Conservation (phyloP, 2,113 vertebrate genomes). For the Spea bombifrons region DNA sequence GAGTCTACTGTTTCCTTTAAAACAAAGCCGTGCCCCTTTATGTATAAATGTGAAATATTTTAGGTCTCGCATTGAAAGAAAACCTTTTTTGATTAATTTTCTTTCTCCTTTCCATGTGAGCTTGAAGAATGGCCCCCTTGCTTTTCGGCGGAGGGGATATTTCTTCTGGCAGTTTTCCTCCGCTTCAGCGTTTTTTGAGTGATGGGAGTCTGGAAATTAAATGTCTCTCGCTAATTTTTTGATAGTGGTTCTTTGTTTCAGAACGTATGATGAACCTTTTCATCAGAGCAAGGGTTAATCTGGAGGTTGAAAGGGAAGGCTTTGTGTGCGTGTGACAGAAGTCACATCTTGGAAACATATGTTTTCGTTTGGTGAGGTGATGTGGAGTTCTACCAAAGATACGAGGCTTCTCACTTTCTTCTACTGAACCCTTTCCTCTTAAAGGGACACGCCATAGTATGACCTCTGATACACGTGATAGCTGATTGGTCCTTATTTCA, state of each 20-base stretch:
- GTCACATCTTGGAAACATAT: constrained; percentile 37
- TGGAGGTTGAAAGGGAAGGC: background rate
- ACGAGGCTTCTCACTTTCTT: background rate
- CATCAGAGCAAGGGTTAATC: constrained; percentile 17
- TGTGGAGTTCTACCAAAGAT: background rate
- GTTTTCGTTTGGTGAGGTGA: background rate
- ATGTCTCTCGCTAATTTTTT: background rate
- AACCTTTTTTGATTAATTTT: too few species aligned
- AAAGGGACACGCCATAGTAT: too few species aligned
- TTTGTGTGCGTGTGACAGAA: background rate
- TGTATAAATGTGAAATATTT: too few species aligned
- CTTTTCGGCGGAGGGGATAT: too few species aligned
- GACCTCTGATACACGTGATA: too few species aligned
- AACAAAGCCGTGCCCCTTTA: too few species aligned
- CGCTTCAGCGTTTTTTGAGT: background rate
- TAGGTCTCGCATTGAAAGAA: too few species aligned
- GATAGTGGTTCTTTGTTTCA: background rate
- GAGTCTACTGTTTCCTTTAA: too few species aligned
- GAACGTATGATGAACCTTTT: background rate
- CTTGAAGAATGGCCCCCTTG: background rate
- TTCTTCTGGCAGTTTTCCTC: background rate
- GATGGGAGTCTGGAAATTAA: constrained; percentile 13
- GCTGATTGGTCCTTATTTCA: too few species aligned
- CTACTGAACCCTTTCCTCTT: background rate
- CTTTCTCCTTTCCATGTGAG: too few species aligned